These are phyloP conservation scores for Numenius arquata DNA, from an alignment of 2,113 vertebrate genomes.

Conservation along the genomic window DNA sequence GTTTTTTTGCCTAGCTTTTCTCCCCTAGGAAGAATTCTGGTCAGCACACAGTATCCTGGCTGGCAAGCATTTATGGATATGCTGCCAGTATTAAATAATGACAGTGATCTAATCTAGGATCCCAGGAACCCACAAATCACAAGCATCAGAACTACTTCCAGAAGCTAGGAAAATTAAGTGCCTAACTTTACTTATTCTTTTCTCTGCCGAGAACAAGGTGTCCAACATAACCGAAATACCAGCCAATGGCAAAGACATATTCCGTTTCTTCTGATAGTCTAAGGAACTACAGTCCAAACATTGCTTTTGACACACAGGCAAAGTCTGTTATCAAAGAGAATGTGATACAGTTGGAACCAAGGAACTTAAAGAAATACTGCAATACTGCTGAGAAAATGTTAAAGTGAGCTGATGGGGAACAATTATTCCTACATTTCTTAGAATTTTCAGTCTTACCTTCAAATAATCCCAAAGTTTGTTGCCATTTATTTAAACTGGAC, in stretches of 20 bases:
- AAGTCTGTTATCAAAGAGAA: neutral
- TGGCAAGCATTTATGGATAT: neutral
- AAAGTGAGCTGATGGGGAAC: rapidly evolving
- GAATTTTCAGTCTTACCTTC: neutral
- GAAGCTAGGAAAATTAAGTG: neutral
- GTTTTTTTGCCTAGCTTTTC: neutral
- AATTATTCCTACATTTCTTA: neutral
- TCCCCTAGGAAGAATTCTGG: neutral
- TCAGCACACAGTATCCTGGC: neutral
- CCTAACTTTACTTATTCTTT: neutral
- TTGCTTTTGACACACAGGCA: neutral
- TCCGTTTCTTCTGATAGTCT: neutral
- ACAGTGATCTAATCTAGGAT: neutral
- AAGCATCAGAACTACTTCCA: neutral
- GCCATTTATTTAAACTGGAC: neutral
- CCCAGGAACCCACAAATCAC: neutral
- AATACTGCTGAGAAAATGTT: neutral
- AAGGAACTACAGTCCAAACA: neutral
- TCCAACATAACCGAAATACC: neutral
- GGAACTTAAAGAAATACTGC: neutral
- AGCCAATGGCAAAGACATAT: neutral
- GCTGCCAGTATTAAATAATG: neutral
- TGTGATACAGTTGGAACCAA: neutral
- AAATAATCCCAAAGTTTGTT: neutral
- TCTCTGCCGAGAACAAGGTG: neutral